Evolutionary conservation across 2,113 vertebrate species (phyloP), one percentile per base, ranked within the genome.

Genomic region (Elanus axillaris): DNA sequence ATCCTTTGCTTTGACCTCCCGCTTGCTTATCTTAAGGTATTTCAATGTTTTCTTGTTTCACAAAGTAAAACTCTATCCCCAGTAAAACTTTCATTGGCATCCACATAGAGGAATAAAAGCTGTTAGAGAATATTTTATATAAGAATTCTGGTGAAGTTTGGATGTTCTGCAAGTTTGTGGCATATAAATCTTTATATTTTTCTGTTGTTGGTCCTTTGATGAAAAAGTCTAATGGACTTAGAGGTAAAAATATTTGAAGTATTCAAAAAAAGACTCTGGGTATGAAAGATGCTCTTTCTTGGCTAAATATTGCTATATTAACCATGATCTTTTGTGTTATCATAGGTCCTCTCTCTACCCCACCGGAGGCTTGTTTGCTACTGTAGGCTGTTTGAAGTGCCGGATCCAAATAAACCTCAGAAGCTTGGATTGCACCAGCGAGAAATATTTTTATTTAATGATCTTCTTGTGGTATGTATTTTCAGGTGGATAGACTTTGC

Each of bases 401-500:
- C 99, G 29, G 99, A 99, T 96, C 99, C 99, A 90, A 99, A 99
- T 95, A 99, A 99, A 98, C 99, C 99, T 58, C 99, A 99, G 96
- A 99, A 99, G 91, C 98, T 99, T 71, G 99, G 99, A 38, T 97
- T 99, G 81, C 99, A 99, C 96, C 99, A 99, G 95, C 97, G 99
- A 95, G 99, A 99, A 97, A 99, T 99, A 97, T 99, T 99, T 98
- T 99, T 99, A 67, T 99, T 99, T 86, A 99, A 99, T 52, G 99
- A 99, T 96, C 99, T 99, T 45, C 98, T 99, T 5, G 99, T 99
- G 99, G 99, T 99, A 98, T 2, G 98, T 97, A 91, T 87, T 84
- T 79, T 42, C 52, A 60, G 79, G 52, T 40, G 63, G 73, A 45
- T 34, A 60, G 25, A 16, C 55, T 84, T 27, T 7, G 29, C 60